Evolutionary conservation across 2,113 vertebrate species (phyloP), one percentile per base, ranked within the genome.

Genomic region (Lycocorax pyrrhopterus): DNA sequence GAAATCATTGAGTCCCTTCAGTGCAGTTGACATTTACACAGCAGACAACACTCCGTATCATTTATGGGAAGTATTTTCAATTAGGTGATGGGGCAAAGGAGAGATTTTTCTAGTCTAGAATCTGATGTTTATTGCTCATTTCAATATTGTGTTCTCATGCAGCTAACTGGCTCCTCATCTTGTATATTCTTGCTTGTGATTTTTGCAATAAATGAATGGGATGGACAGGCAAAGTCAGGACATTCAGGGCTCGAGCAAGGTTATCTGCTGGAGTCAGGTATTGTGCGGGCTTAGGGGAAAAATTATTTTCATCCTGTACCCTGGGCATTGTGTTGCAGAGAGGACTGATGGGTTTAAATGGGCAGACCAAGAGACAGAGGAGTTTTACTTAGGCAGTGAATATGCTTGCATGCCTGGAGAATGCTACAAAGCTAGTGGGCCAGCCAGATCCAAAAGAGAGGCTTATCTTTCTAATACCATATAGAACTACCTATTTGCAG

Each of bases 341-440:
- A 5, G 17, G 25, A 68, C 46, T 43, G 64, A 33, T 41, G 44
- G 6, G 5, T 49, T 88, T 77, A 73, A 76, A 35, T 25, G 63
- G 18, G 49, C 25, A 90, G 39, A 59, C 9, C 21, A 72, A 37
- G 43, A 68, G 39, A 44, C 6, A 39, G 30, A 64, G 35, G n/a
- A 46, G 35, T 68, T 79, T 74, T 66, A 46, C 44, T 25, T 46
- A 41, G 35, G 23, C 3, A 1, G 35, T 69, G 33, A 43, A 80
- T 78, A 74, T 3, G 1, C 20, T 64, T 74, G 35, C 30, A 21
- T 1, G 0, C 1, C 0, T 43, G 62, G 13, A 51, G 19, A 33
- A 66, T 49, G 43, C 20, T 66, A 37, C 19, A 87, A 58, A 84
- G 27, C 46, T 47, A 37, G 37, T 29, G 55, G 26, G 37, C 23